Evolutionary conservation across 1,140 invertebrate genomes (phyloP), one percentile per base, ranked within the genome.

Genomic region (Octopus sinensis): DNA sequence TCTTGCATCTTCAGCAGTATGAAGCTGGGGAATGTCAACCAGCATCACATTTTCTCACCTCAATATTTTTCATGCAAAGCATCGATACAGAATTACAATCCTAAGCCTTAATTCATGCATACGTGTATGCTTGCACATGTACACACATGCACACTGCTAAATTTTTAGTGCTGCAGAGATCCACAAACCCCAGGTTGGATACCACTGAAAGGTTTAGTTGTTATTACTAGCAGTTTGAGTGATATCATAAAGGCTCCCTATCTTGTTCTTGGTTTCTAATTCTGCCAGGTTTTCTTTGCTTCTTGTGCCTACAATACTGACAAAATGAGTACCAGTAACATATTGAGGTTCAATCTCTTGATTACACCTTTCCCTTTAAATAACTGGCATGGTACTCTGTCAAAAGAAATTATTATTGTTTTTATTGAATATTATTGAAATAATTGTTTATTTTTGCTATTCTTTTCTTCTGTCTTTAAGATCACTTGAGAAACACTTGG

Each of bases 401-500:
- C 9, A 62, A 62, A 9, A 62, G 4, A 62, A 17, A 62, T 9
- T 62, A 62, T 62, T 12, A 62, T 62, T 43, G 30, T 43, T 9
- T 9, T 62, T 17, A 62, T 12, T 9, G 17, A 9, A 62, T 12
- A 62, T 9, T 17, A 62, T 62, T 9, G 9, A 62, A 12, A 9
- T 9, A 12, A 9, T 12, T 62, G 1, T 43, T 12, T 12, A 62
- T 9, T 17, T 13, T 76, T 76, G 9, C 7, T 9, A 2, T 76
- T 76, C 23, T 76, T 30, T 9, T 17, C 23, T 1, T 77, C 4
- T 77, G 23, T 77, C 52, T 77, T 77, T 52, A 23, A 77, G 76
- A 12, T 77, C 52, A 52, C 17, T 77, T 77, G 83, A 85, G 76
- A 85, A 83, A 78, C 73, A 84, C 78, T n/a, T 84, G 4, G 82